phyloP scores from a whole-genome alignment of 2,113 vertebrate genomes.

The Hemibagrus wyckioides region DNA sequence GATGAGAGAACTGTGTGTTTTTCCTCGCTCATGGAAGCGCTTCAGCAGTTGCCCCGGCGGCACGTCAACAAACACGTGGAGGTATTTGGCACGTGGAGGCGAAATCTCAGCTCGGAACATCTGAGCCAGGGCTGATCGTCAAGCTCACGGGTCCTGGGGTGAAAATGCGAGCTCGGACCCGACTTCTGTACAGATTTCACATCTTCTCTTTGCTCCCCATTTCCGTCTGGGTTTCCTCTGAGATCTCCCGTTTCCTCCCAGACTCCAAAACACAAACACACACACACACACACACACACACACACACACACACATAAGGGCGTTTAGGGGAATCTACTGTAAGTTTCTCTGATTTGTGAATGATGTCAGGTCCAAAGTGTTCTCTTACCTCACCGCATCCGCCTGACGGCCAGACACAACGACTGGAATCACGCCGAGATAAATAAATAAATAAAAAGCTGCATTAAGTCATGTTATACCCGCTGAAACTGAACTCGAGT shows the following conservation, averaged over 20 bases:
- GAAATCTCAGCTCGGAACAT: constrained; percentile 2
- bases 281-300: too few species aligned
- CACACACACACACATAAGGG: too few species aligned
- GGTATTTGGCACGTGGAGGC: background rate
- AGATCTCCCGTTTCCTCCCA: background rate
- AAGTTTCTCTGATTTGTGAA: background rate
- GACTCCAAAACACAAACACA: too few species aligned
- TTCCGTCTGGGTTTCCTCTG: background rate
- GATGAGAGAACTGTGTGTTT: background rate
- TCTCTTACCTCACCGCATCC: background rate
- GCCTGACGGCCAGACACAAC: background rate
- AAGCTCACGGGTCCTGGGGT: background rate
- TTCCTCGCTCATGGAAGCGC: too few species aligned
- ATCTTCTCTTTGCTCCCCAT: background rate
- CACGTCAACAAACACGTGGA: background rate
- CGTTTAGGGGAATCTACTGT: too few species aligned
- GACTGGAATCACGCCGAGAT: background rate
- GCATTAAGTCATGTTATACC: background rate
- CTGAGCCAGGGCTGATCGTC: background rate
- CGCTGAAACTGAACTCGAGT: background rate
- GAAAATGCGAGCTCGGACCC: background rate
- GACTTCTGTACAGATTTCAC: background rate
- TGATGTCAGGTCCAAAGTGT: background rate
- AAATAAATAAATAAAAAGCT: background rate
- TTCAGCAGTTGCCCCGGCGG: constrained; percentile 7